Percentiles rank a stretch among this genome's conserved stretches.
These are phyloP conservation scores for Limnodromus scolopaceus DNA, from an alignment of 2,797 vertebrate species.

Conservation along the genomic window DNA sequence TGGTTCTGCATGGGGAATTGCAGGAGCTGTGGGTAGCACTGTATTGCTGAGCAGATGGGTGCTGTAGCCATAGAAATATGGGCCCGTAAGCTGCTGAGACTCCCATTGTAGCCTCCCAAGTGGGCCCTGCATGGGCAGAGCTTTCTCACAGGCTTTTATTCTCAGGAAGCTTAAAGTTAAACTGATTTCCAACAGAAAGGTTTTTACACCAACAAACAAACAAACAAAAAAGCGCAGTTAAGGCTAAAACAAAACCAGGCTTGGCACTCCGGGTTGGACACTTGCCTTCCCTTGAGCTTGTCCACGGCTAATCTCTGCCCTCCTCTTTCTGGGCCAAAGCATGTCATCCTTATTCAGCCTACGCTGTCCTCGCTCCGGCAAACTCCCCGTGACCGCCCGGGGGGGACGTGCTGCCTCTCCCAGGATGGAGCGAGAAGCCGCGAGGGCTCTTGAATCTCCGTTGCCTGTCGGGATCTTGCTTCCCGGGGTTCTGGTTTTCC, in stretches of 20 bases:
- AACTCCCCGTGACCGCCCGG: not conserved
- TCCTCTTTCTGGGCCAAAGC: slow-evolving; percentile 65
- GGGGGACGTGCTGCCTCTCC: not conserved
- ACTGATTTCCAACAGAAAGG: slow-evolving; percentile 79
- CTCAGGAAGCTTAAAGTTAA: slow-evolving; percentile 77
- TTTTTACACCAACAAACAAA: slow-evolving; percentile 80
- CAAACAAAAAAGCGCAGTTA: slow-evolving; percentile 81
- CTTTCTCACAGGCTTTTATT: slow-evolving; percentile 78
- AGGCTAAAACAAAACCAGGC: slow-evolving; percentile 73
- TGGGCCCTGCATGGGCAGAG: slow-evolving; percentile 49
- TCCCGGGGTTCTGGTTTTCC: fast-evolving
- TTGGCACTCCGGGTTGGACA: slow-evolving; percentile 76
- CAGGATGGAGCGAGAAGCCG: not conserved
- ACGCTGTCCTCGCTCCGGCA: not conserved
- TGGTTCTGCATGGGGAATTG: not conserved
- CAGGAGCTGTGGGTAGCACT: not conserved
- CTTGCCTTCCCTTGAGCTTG: slow-evolving; percentile 69
- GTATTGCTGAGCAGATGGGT: slow-evolving; percentile 44
- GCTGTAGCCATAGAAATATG: slow-evolving; percentile 59
- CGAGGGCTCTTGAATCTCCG: fast-evolving
- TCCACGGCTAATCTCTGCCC: slow-evolving; percentile 59
- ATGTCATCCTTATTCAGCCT: slow-evolving; percentile 60
- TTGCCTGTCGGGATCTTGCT: not conserved
- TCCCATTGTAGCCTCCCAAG: slow-evolving; percentile 60
- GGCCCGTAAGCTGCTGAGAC: not conserved